Evolutionary conservation across 2,113 vertebrate genomes (phyloP), one percentile per base, ranked within the genome.

Genomic region (Pangasianodon gigas): DNA sequence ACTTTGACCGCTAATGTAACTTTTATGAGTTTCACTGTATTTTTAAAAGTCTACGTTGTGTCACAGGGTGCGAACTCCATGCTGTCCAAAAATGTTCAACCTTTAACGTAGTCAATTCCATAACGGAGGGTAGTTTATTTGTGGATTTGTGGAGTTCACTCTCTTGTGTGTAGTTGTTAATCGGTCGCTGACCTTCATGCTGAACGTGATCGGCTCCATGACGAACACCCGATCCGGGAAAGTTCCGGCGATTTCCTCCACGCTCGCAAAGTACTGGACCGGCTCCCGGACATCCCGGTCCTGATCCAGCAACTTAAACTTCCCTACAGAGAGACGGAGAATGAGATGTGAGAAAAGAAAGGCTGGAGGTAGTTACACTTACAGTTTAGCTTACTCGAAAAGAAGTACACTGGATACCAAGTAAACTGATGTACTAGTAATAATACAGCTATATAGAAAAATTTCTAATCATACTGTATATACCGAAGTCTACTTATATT

Each of bases 161-260:
- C 48, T 52, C 26, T 26, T 26, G 2, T 11, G 3, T n/a, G 7
- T 21, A 13, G 16, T 0, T 54, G 51, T 54, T 54, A 56, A 82
- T 3, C 16, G 16, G 3, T 37, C 4, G 16, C 95, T 89, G 79
- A 99, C 98, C 97, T 99, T 99, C 89, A 99, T 98, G 0, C 98
- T 99, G 94, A 99, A 99, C 89, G 97, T 98, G 95, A 99, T 98
- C 89, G 97, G 96, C 95, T 99, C 98, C 98, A 99, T 98, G 93
- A 99, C 98, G 2, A 99, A 99, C 93, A 99, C 97, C 0, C 98
- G 96, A 91, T 99, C 98, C 0, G 98, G 98, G 94, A 99, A 99
- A 93, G 94, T 96, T 87, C 96, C 98, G 77, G 98, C 98, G 91
- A 99, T 97, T 93, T 99, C 98, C 94, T 99, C 98, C 94, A 99